phyloP scores from a whole-genome alignment of 2,113 vertebrate species.

The Hypanus sabinus region DNA sequence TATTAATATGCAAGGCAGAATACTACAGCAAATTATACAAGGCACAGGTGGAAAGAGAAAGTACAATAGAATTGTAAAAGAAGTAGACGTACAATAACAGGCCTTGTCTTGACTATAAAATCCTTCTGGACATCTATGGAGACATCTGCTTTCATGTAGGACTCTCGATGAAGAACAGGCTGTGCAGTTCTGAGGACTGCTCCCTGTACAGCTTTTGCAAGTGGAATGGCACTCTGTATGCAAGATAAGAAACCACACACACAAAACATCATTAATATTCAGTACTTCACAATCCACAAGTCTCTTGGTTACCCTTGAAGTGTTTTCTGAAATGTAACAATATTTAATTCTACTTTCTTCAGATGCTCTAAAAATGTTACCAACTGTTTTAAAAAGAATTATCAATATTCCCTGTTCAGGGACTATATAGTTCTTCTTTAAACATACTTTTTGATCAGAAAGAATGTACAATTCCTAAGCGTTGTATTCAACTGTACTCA shows the following conservation, averaged over 20 bases:
- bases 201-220: slow-evolving; percentile 63
- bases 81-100: slow-evolving; percentile 62
- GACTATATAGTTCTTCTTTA: background rate
- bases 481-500: background rate
- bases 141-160: slow-evolving; percentile 63
- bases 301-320: background rate
- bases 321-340: background rate
- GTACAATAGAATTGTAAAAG: background rate
- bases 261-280: slow-evolving; percentile 30
- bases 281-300: background rate
- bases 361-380: background rate
- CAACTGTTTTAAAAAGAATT: background rate
- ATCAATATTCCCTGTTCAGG: background rate
- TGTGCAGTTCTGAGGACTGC: slow-evolving; percentile 59
- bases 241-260: background rate
- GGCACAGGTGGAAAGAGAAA: background rate
- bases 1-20: background rate
- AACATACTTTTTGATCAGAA: background rate
- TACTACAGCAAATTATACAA: background rate
- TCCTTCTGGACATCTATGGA: slow-evolving; percentile 59
- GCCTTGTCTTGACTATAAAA: slow-evolving; percentile 50
- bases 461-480: background rate
- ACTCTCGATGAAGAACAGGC: slow-evolving; percentile 51
- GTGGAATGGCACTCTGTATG: slow-evolving; percentile 72
- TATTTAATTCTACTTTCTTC: slow-evolving; percentile 7